phyloP scores from a whole-genome alignment of 2,113 vertebrate species.

The Mungos mungo region DNA sequence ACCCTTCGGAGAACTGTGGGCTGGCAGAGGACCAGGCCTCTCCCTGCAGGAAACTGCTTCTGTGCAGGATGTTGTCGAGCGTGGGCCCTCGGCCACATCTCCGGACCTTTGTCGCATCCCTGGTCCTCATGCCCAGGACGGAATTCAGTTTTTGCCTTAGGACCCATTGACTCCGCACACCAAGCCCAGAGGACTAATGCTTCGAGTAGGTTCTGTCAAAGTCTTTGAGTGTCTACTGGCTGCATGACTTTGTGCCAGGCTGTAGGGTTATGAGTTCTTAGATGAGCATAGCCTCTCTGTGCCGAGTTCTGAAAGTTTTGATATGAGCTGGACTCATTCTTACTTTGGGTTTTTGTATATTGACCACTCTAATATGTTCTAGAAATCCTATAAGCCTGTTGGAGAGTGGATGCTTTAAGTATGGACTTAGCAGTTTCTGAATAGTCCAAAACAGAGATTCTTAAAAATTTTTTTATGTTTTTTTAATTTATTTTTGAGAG shows the following conservation, averaged over 20 bases:
- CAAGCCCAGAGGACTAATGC: background rate
- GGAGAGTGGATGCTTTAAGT: background rate
- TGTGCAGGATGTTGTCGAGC: conserved; percentile 13
- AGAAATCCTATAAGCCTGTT: background rate
- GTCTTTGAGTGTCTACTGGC: background rate
- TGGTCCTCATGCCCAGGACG: background rate
- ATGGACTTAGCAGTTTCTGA: background rate
- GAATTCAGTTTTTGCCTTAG: background rate
- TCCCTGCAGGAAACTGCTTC: conserved; percentile 38
- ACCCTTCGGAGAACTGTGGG: conserved; percentile 40
- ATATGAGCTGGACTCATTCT: background rate
- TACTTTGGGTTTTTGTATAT: background rate
- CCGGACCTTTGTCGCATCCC: background rate
- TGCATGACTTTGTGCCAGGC: background rate
- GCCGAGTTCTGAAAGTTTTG: background rate
- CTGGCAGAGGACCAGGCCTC: conserved; percentile 31
- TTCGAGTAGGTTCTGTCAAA: background rate
- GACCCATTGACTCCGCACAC: background rate
- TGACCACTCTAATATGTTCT: background rate
- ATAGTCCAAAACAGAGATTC: background rate
- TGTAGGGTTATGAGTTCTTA: background rate
- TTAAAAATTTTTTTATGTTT: too few relatives aligned
- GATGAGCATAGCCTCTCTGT: too few relatives aligned
- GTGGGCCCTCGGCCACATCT: background rate
- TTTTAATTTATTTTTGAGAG: too few relatives aligned